Evolutionary conservation across 2,113 vertebrate genomes (phyloP), one percentile per base, ranked within the genome.

Genomic region (Platichthys stellatus): DNA sequence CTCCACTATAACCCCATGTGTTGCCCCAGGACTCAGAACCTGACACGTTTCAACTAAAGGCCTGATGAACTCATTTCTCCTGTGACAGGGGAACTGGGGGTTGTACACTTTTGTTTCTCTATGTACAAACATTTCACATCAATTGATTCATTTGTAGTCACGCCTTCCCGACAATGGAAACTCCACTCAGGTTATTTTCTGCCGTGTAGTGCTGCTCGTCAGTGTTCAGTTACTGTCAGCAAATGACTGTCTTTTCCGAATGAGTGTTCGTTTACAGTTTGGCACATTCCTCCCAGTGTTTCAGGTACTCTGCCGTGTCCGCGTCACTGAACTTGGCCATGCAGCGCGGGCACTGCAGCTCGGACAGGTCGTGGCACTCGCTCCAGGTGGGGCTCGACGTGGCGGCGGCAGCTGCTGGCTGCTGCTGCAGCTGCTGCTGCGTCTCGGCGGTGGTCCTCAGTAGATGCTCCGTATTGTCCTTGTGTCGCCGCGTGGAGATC

Each of bases 311-410:
- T 2, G 91, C 91, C 0, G 94, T 71, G 5, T 94, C 93, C 40
- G 92, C 91, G 6, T 97, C 96, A 0, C 83, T 82, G 74, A 96
- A 98, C 45, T 86, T 89, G 74, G 81, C 92, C 66, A 94, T 87
- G 76, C 97, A 99, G 0, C 90, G 93, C 0, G 97, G 97, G 59
- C 97, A 99, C 92, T 96, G 94, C 0, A 98, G 92, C 61, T 96
- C 95, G 0, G 95, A 94, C 65, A 92, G 87, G 0, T 87, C 92
- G 8, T 85, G 84, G 31, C 17, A 62, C 9, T 94, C 86, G 0
- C 45, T 78, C 62, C 91, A 81, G 3, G 10, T 77, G 14, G 93
- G 77, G 0, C 0, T 64, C 0, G 90, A 59, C 1, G 72, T 58
- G 0, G 87, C 80, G 1, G 90, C 59, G 67, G 86, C 79, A 0